A percentile compares a stretch with the other conserved stretches of the same genome.
These are phyloP conservation scores for Drosophila mojavensis DNA, from an alignment of 1,140 invertebrate genomes.

Conservation along the genomic window DNA sequence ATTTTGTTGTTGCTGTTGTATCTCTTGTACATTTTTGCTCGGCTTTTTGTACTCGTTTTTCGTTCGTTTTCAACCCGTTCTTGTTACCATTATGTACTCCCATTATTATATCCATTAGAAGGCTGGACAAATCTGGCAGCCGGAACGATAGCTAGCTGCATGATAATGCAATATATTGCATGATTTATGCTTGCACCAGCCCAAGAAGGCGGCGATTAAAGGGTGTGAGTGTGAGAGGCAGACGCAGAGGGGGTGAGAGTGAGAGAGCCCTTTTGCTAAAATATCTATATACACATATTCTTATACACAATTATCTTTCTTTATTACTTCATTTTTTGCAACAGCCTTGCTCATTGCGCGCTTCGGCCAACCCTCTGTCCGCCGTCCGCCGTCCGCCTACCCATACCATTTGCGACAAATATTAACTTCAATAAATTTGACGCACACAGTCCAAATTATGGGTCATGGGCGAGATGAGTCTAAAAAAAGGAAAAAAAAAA, in stretches of 20 bases:
- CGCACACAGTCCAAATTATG: slow-evolving; percentile 68
- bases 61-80: slow-evolving; percentile 34
- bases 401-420: slow-evolving; percentile 60
- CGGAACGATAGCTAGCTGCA: slow-evolving; percentile 20
- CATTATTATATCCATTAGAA: slow-evolving; percentile 36
- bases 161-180: slow-evolving; percentile 84
- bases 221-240: not conserved
- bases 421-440: slow-evolving; percentile 81
- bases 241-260: slow-evolving; percentile 10
- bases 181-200: slow-evolving; percentile 68
- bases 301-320: slow-evolving; percentile 15
- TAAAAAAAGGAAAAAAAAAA: slow-evolving; percentile 24
- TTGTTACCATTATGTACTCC: slow-evolving; percentile 9
- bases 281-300: slow-evolving; percentile 16
- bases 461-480: slow-evolving; percentile 32
- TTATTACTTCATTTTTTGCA: slow-evolving; percentile 9
- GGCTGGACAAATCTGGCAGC: slow-evolving; percentile 42
- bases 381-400: not conserved
- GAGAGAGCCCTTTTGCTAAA: slow-evolving; percentile 31
- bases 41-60: not conserved
- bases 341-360: not conserved
- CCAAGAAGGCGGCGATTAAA: not conserved
- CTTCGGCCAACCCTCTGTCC: not conserved
- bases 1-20: not conserved
- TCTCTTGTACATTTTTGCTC: not conserved